phyloP scores from a whole-genome alignment of 2,888 invertebrate species.

The Dolichopus griseipennis region DNA sequence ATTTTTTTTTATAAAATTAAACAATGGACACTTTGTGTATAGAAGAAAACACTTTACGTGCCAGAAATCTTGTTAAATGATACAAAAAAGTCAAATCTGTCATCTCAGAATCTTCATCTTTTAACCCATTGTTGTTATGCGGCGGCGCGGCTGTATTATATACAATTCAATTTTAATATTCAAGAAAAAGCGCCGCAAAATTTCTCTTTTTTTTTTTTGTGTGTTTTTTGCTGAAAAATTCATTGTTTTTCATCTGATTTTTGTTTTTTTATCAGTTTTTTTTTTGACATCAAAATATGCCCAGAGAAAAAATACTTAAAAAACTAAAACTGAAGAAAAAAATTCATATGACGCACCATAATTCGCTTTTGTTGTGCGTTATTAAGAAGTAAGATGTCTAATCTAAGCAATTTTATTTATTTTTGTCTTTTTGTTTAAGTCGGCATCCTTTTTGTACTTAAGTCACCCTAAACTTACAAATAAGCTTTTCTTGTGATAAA shows the following conservation, averaged over 20 bases:
- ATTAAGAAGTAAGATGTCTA: neutral
- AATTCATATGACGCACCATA: neutral
- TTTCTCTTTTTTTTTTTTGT: neutral
- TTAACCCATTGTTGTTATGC: neutral
- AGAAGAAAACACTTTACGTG: neutral
- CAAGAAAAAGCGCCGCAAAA: neutral
- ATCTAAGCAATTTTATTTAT: neutral
- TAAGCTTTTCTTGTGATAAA: too few relatives aligned
- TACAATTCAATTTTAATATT: too few relatives aligned
- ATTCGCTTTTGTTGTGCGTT: neutral
- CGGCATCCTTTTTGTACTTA: neutral
- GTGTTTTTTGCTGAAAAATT: neutral
- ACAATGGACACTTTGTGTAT: neutral
- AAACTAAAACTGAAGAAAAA: neutral
- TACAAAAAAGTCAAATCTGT: conserved; percentile 3
- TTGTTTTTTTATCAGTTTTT: neutral
- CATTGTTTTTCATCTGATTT: neutral
- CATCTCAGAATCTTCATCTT: neutral
- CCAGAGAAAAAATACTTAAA: neutral
- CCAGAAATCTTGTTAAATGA: conserved; percentile 9
- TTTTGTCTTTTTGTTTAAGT: neutral
- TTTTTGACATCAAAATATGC: neutral
- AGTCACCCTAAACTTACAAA: neutral
- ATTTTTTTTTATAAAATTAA: neutral
- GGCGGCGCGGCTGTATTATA: too few relatives aligned